phyloP scores from a whole-genome alignment of 2,888 invertebrate species.

The Bellardia bayeri region DNA sequence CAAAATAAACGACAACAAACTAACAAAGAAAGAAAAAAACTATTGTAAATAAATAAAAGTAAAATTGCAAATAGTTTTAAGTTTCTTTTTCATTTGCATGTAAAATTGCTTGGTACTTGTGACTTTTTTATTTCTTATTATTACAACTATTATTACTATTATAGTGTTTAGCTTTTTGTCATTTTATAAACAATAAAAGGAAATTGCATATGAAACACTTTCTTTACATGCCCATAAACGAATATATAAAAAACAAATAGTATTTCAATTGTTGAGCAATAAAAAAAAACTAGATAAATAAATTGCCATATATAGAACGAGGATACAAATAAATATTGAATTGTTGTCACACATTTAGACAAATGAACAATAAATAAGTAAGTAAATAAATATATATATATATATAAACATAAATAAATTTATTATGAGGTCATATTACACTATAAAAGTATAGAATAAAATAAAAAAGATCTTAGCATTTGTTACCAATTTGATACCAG shows the following conservation, averaged over 20 bases:
- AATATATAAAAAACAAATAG: constrained; percentile 35
- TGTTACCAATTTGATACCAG: constrained; percentile 25
- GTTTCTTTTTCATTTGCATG: constrained; percentile 60
- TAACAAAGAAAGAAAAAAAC: neutral
- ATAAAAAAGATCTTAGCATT: neutral
- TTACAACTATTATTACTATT: neutral
- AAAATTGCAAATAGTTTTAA: constrained; percentile 55
- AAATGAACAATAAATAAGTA: constrained; percentile 57
- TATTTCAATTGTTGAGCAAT: constrained; percentile 62
- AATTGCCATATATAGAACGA: constrained; percentile 19
- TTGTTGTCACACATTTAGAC: constrained; percentile 61
- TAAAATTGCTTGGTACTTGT: constrained; percentile 39
- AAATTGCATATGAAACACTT: constrained; percentile 66
- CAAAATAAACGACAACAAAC: constrained; percentile 18
- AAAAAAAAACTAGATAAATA: constrained; percentile 6
- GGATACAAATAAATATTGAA: constrained; percentile 37
- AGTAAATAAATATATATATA: constrained; percentile 51
- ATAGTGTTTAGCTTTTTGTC: constrained; percentile 1
- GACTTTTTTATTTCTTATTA: constrained; percentile 47
- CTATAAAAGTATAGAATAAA: constrained; percentile 2
- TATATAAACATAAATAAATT: constrained; percentile 36
- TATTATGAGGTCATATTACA: constrained; percentile 68
- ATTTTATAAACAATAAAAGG: constrained; percentile 59
- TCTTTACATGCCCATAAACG: neutral
- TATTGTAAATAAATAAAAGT: neutral